Evolutionary conservation across 2,797 vertebrate species (phyloP).

Genomic region (Pseudocheirus occidentalis): DNA sequence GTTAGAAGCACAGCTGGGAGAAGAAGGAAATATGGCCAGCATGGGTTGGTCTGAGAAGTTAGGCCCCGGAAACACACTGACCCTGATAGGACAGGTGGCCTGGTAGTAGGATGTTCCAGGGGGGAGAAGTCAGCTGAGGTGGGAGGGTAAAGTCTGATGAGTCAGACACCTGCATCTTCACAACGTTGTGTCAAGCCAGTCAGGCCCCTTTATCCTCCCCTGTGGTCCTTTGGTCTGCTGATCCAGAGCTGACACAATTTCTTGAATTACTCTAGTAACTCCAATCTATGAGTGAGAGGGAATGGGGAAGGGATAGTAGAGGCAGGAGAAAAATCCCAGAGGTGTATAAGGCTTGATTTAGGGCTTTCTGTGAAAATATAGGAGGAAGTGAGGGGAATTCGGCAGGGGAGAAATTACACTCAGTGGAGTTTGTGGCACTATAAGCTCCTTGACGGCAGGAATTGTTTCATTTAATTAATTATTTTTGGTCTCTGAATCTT

Average conservation of each 20-base stretch:
- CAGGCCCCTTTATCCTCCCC: background rate
- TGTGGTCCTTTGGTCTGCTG: constrained; percentile 1
- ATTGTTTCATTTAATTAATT: background rate
- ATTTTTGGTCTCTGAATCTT: background rate
- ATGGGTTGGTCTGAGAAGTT: background rate
- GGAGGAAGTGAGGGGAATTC: background rate
- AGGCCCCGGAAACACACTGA: background rate
- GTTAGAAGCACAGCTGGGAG: background rate
- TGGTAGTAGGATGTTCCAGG: background rate
- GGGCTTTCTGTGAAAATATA: background rate
- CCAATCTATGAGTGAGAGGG: background rate
- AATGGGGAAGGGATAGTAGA: background rate
- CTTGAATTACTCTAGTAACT: background rate
- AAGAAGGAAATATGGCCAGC: background rate
- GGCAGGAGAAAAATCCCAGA: background rate
- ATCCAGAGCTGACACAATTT: background rate
- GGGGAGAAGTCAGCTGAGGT: background rate
- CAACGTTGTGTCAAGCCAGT: constrained; percentile 71
- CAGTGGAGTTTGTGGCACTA: background rate
- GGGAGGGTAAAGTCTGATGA: rapidly evolving
- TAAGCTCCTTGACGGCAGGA: background rate
- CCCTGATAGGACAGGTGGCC: background rate
- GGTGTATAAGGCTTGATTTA: background rate
- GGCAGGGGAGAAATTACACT: background rate
- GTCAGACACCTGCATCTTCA: constrained; percentile 59